Evolutionary conservation across 2,113 vertebrate species (phyloP).

Genomic region (Gila orcuttii): DNA sequence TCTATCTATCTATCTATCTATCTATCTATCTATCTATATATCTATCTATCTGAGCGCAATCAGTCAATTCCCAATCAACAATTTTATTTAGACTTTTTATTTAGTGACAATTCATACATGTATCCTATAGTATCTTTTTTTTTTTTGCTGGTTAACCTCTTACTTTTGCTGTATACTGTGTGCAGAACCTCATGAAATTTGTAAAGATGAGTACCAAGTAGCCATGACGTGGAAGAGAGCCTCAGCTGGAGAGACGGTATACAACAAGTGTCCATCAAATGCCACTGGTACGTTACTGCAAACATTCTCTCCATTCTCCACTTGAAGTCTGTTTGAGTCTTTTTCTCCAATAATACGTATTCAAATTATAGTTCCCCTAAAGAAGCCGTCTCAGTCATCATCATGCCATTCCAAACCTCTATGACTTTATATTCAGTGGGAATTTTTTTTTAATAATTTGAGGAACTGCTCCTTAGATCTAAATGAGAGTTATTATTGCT

Average conservation of each 20-base stretch:
- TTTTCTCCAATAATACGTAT: background rate
- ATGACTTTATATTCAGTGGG: background rate
- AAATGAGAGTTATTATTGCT: background rate
- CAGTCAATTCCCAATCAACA: background rate
- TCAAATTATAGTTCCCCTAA: background rate
- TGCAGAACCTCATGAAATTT: slow-evolving; percentile 92
- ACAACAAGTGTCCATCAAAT: slow-evolving; percentile 97
- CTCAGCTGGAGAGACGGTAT: slow-evolving; percentile 92
- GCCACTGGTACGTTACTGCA: slow-evolving; percentile 84
- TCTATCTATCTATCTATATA: background rate
- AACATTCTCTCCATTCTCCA: background rate
- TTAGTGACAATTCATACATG: background rate
- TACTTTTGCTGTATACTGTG: slow-evolving; percentile 6
- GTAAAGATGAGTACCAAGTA: slow-evolving; percentile 89
- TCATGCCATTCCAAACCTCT: background rate
- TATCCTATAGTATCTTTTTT: background rate
- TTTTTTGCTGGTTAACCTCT: background rate
- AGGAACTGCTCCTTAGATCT: background rate
- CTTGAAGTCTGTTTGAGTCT: background rate
- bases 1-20: background rate
- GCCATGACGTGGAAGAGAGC: slow-evolving; percentile 94
- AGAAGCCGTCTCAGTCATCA: background rate
- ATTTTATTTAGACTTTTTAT: background rate
- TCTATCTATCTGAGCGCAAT: too few species aligned
- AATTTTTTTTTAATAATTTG: slow-evolving; percentile 7